phyloP scores from a whole-genome alignment of 2,113 vertebrate genomes.

The Dicrurus megarhynchus region DNA sequence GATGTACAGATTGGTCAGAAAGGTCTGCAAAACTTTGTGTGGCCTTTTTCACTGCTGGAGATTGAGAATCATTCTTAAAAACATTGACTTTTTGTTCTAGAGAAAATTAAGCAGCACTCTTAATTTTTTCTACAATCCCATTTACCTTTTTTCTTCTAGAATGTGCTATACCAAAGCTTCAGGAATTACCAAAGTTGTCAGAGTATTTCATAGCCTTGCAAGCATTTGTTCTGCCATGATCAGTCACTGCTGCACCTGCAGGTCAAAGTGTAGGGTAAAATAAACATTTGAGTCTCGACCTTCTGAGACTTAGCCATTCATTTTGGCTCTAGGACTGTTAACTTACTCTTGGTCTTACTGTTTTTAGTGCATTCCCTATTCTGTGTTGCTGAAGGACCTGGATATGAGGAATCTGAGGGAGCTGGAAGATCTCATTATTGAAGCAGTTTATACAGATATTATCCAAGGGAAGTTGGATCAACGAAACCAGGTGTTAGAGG shows the following conservation, averaged over 20 bases:
- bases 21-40: neutral
- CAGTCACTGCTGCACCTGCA: neutral
- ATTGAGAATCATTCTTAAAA: neutral
- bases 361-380: conserved; percentile 90
- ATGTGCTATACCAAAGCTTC: neutral
- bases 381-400: conserved; percentile 93
- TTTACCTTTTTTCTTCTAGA: neutral
- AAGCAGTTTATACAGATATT: conserved; percentile 98
- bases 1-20: neutral
- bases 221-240: neutral
- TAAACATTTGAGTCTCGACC: neutral
- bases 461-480: conserved; percentile 98
- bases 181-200: neutral
- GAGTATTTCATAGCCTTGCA: neutral
- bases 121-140: neutral
- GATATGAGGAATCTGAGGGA: conserved; percentile 97
- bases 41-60: neutral
- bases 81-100: neutral
- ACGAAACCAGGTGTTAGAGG: conserved; percentile 94
- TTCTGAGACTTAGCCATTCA: neutral
- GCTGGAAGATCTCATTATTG: conserved; percentile 96
- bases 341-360: conserved; percentile 1
- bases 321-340: neutral
- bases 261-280: neutral
- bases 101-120: neutral